Conservation (phyloP, 2,797 vertebrate genomes). For the Mormyrus hasselquistii region DNA sequence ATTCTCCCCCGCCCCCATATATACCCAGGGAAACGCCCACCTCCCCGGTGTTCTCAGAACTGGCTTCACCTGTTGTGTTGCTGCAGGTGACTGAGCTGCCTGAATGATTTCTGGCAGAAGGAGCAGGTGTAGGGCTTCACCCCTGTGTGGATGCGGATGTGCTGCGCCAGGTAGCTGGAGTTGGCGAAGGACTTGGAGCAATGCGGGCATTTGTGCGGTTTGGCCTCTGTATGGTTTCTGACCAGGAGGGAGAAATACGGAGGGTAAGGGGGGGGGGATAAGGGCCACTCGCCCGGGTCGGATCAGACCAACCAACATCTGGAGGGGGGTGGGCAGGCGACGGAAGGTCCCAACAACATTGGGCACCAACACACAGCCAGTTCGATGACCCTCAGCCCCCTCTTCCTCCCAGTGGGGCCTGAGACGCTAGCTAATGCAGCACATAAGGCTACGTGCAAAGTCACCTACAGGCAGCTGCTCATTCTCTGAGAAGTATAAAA, state of each 20-base stretch:
- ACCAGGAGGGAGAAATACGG: not conserved
- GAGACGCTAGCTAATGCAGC: not conserved
- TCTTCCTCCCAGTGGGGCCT: not conserved
- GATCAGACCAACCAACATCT: not conserved
- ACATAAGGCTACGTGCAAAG: not conserved
- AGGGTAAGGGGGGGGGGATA: conserved; percentile 18
- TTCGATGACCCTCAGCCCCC: not conserved
- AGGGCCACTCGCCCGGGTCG: not conserved
- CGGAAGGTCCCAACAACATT: not conserved
- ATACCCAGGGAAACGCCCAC: not conserved
- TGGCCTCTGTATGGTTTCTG: conserved; percentile 91
- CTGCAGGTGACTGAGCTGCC: conserved; percentile 99
- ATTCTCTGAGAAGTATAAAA: not conserved
- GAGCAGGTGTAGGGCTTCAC: conserved; percentile 95
- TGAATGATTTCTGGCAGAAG: conserved; percentile 94
- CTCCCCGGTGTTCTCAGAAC: not conserved
- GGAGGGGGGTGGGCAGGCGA: not conserved
- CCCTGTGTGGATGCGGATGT: conserved; percentile 95
- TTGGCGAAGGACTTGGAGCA: conserved; percentile 99
- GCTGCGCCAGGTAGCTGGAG: conserved; percentile 97
- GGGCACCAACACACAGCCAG: not conserved
- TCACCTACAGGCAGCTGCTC: not conserved
- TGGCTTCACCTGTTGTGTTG: conserved; percentile 90
- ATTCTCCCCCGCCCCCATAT: not conserved
- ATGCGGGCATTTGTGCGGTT: conserved; percentile 98